Base-by-base conservation (phyloP, 2,797 vertebrate genomes). In the Sebastes hubbsi region DNA sequence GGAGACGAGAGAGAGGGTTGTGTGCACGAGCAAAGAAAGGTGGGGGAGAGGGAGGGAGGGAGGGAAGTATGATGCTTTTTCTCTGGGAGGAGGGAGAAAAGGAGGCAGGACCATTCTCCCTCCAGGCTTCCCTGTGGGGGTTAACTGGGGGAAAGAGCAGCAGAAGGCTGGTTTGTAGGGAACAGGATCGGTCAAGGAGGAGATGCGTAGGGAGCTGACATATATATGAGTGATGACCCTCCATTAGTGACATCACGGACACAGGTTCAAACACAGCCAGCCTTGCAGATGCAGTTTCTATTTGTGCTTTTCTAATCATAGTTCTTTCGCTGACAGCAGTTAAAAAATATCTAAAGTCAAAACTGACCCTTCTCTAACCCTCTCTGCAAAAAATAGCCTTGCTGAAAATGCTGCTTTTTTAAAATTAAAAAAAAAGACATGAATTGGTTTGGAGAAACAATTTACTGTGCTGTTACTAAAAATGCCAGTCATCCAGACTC, bases 1-100 rank as follows among this genome's bases (percentile, higher is more conserved):
- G 87, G 84, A 89, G 88, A 81, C 8, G 54, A 81, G 81, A 77
- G 81, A 77, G 87, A 83, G 84, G 61, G 76, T 61, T 89, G 85
- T 76, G 87, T 83, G 90, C 72, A 30, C 60, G 80, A 69, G 89
- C n/a, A 74, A 80, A 83, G 65, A 59, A 69, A 59, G 74, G 72
- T 60, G 49, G 12, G 56, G 16, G 38, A 25, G 20, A 18, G 6
- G 20, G 54, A 18, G 10, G 20, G 54, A 75, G 76, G 83, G 84
- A 66, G 82, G 88, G 77, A 75, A 58, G 87, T 77, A 61, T 76
- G 86, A 83, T 88, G 91, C 74, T 78, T 82, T 82, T 49, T 79
- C 65, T 75, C 78, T 38, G 42, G 71, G 88, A 88, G 86, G 83
- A 82, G 59, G 78, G 71, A 76, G 73, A 63, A 74, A 77, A 78